Base-by-base conservation (phyloP, 2,113 vertebrate genomes). In the Podarcis raffonei region DNA sequence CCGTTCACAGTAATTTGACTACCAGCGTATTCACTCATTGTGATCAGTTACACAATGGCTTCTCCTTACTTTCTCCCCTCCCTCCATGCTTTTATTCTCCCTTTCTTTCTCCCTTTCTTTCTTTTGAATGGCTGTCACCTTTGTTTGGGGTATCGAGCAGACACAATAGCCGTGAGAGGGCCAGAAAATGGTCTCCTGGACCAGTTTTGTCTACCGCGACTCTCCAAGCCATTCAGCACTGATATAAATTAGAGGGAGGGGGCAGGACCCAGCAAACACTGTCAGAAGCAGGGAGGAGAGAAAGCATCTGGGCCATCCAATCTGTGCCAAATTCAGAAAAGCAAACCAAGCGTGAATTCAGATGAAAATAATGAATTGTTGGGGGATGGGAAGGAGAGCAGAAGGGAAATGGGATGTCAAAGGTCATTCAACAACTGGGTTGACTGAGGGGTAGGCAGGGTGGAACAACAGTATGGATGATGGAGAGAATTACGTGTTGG, bases 351-450 rank as follows among this genome's bases (percentile, higher is more conserved):
- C 59, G 20, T 90, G 93, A 96, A 93, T 94, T 90, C 22, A 89
- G 93, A 95, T 90, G 93, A 97, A 91, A 96, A 96, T 95, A 89
- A 94, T 57, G 90, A 96, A 96, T 96, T 95, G 95, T 95, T 94
- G 42, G 35, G 79, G 87, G 74, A 18, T 37, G 32, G n/a, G 89
- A 81, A 77, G 32, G 72, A 23, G 42, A 48, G 42, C 42, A 2
- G 85, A 92, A 81, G 87, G 91, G 90, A 90, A 94, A 91, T 87
- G 69, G 90, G 90, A 89, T 94, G 92, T 91, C 94, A 86, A 85
- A 89, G 90, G 84, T 93, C 78, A 87, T 75, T 87, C 83, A 42
- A 57, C 93, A 94, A 96, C 95, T 94, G 84, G 91, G 93, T 83
- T 94, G 89, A 78, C 84, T 93, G 37, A 35, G 78, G 89, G 91